Evolutionary conservation across 2,113 vertebrate species (phyloP), one percentile per base, ranked within the genome.

Genomic region (Otis tarda): DNA sequence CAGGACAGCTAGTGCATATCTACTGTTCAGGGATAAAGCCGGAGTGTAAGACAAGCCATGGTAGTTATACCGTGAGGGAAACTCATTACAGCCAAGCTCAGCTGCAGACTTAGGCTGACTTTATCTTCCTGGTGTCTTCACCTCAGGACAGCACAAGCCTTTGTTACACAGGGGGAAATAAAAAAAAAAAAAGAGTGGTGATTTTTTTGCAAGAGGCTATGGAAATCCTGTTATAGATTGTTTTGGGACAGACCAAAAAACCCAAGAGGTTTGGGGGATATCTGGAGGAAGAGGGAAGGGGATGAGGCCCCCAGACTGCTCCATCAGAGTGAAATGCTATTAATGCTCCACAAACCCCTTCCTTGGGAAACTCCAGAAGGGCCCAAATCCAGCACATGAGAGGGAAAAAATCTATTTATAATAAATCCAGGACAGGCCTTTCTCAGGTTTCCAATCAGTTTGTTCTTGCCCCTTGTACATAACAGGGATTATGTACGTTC

Each of bases 1-100:
- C 83, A 92, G 95, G 86, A 74, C 60, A 88, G 92, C 37, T 23
- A 79, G 89, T 60, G 81, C 84, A 57, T 77, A 87, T 89, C 81
- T 37, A 35, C 93, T 94, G 87, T 56, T 87, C 93, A 79, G 65
- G 82, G 89, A 80, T 35, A 81, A 75, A 78, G 93, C 57, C 91
- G 49, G 73, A 87, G 56, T 73, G 77, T 33, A 79, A 83, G 91
- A 90, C 84, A 91, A 93, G 39, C 33, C 78, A 61, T 0, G 1
- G 43, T 75, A 89, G 60, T 69, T 61, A 57, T 23, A 95, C 35
- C 9, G 0, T 20, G 39, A 52, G 80, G 35, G 65, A 82, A 95
- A 85, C 83, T 84, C 87, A 64, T 56, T 79, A 77, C 43, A 91
- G 74, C 35, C 77, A 75, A 64, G 61, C 91, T 95, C 80, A 89